Percentiles rank a stretch among this genome's conserved stretches.
Conservation (phyloP, 2,888 invertebrate species). For the Drosophila atripex region DNA sequence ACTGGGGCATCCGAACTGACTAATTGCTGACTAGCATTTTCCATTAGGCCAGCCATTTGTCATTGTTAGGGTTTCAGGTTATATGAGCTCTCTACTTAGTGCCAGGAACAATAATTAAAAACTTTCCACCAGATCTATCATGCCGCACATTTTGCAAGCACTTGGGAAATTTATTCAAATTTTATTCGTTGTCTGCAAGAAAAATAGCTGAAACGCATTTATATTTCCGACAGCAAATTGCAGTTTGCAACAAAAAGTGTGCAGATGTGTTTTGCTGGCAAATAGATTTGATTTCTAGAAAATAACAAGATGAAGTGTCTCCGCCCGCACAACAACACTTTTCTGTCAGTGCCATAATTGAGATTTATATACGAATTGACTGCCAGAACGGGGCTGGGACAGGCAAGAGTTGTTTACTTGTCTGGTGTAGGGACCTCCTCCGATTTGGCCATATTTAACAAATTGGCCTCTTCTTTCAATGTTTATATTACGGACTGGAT, state of each 20-base stretch:
- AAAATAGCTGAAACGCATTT: conserved; percentile 26
- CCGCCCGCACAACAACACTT: neutral
- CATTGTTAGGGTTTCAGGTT: conserved; percentile 13
- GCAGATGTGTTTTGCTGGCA: conserved; percentile 16
- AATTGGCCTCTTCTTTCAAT: neutral
- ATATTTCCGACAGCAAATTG: conserved; percentile 6
- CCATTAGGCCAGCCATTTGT: conserved; percentile 17
- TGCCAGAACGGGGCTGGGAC: neutral
- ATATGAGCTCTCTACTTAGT: conserved; percentile 3
- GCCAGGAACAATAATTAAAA: conserved; percentile 15
- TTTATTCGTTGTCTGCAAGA: conserved; percentile 6
- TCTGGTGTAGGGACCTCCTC: neutral
- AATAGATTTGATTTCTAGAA: conserved; percentile 14
- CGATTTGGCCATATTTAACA: conserved; percentile 27
- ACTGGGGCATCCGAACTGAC: conserved; percentile 7
- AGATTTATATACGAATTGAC: conserved; percentile 36
- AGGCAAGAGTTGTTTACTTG: conserved; percentile 19
- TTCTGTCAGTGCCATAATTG: conserved; percentile 28
- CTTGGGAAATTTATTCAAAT: conserved; percentile 1
- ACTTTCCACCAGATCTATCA: conserved; percentile 4
- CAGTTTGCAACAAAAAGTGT: conserved; percentile 11
- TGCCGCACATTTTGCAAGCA: conserved; percentile 10
- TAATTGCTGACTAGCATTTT: conserved; percentile 8
- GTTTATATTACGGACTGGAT: conserved; percentile 18
- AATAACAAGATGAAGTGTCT: conserved; percentile 4